phyloP scores from a whole-genome alignment of 1,140 invertebrate species.

The Melanaphis sacchari region DNA sequence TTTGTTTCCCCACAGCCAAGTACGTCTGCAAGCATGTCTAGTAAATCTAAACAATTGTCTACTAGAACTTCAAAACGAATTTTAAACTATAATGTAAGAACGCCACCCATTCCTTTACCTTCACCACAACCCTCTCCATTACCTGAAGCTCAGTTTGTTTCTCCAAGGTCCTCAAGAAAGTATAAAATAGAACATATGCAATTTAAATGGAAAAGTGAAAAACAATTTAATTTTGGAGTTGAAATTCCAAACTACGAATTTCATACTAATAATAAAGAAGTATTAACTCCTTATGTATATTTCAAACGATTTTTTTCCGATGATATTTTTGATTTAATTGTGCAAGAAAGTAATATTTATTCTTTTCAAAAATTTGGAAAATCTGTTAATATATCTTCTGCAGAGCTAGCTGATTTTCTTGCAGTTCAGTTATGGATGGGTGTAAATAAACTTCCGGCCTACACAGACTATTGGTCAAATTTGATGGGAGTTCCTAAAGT shows the following conservation, averaged over 20 bases:
- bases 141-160: background rate
- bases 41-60: background rate
- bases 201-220: background rate
- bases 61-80: background rate
- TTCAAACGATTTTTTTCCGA: slow-evolving; percentile 59
- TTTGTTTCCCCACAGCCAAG: background rate
- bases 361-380: slow-evolving; percentile 55
- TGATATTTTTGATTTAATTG: slow-evolving; percentile 58
- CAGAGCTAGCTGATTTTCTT: slow-evolving; percentile 61
- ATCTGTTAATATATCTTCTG: slow-evolving; percentile 42
- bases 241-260: background rate
- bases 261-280: background rate
- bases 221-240: background rate
- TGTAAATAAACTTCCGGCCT: slow-evolving; percentile 45
- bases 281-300: slow-evolving; percentile 55
- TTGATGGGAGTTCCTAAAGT: slow-evolving; percentile 60
- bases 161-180: background rate
- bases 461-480: slow-evolving; percentile 61
- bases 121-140: background rate
- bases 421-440: slow-evolving; percentile 60
- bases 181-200: slow-evolving; percentile 11
- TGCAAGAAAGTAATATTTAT: slow-evolving; percentile 59
- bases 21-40: background rate
- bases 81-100: background rate
- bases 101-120: background rate